Conservation (phyloP, 2,113 vertebrate genomes). For the Herpetotheres cachinnans region DNA sequence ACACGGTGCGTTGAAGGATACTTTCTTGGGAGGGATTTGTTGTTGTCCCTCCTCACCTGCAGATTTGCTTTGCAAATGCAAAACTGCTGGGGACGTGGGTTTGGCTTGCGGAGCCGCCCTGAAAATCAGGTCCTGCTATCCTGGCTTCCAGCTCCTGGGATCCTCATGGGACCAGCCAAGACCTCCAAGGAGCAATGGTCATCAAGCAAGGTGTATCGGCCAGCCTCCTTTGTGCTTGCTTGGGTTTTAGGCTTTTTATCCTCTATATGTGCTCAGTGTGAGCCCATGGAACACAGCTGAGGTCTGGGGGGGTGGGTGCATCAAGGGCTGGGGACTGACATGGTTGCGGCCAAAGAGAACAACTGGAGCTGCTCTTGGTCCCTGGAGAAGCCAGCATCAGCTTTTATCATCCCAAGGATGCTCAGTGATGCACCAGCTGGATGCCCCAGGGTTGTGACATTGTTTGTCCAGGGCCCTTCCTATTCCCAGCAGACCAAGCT, state of each 20-base stretch:
- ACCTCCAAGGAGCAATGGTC: neutral
- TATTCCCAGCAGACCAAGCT: neutral
- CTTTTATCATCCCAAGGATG: neutral
- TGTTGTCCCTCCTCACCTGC: neutral
- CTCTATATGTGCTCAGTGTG: accelerated
- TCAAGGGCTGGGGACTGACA: neutral
- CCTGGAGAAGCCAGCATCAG: neutral
- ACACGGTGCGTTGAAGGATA: neutral
- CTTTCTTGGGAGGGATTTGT: neutral
- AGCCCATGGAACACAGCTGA: neutral
- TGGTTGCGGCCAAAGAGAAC: neutral
- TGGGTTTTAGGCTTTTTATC: neutral
- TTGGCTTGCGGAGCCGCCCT: neutral
- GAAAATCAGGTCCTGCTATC: neutral
- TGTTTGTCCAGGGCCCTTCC: neutral
- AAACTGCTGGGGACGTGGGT: neutral
- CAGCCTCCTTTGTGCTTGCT: accelerated
- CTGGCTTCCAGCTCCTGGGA: neutral
- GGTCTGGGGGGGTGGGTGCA: neutral
- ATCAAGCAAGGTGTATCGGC: neutral
- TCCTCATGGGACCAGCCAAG: neutral
- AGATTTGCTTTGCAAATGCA: neutral
- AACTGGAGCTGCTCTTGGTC: neutral
- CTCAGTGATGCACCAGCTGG: neutral
- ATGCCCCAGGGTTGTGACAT: neutral